Conservation (phyloP, 2,797 vertebrate species). For the Sebastes nivosus region DNA sequence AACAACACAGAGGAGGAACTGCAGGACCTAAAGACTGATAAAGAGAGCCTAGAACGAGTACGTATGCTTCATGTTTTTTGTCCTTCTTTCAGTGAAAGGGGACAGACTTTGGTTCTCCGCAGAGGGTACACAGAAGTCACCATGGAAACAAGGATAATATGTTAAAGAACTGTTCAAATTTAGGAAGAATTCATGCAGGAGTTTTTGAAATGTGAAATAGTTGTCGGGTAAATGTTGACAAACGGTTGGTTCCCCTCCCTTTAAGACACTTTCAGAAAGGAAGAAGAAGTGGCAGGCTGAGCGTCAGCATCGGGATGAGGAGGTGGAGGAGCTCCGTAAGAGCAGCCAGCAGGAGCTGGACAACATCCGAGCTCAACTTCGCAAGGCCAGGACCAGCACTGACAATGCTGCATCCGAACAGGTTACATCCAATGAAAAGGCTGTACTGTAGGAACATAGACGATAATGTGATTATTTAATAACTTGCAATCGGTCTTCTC, state of each 20-base stretch:
- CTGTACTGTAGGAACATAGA: neutral
- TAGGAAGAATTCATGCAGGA: neutral
- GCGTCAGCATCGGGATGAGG: conserved; percentile 88
- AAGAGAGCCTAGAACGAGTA: conserved; percentile 89
- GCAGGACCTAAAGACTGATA: conserved; percentile 87
- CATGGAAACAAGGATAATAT: neutral
- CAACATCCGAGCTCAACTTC: conserved; percentile 86
- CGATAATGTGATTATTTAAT: neutral
- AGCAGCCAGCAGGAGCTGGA: conserved; percentile 87
- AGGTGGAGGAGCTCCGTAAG: conserved; percentile 89
- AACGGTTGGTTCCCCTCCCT: neutral
- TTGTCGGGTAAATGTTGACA: neutral
- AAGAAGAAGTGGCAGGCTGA: conserved; percentile 91
- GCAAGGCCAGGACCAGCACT: conserved; percentile 85
- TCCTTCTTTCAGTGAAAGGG: neutral
- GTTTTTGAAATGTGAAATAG: neutral
- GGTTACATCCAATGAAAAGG: conserved; percentile 70
- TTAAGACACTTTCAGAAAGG: conserved; percentile 89
- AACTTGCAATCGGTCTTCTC: neutral
- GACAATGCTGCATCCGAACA: conserved; percentile 87
- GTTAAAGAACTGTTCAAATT: neutral
- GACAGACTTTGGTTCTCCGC: neutral
- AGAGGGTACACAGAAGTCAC: neutral
- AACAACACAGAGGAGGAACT: conserved; percentile 88
- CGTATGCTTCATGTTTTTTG: neutral